Evolutionary conservation across 2,113 vertebrate genomes (phyloP).

Genomic region (Zosterops borbonicus): DNA sequence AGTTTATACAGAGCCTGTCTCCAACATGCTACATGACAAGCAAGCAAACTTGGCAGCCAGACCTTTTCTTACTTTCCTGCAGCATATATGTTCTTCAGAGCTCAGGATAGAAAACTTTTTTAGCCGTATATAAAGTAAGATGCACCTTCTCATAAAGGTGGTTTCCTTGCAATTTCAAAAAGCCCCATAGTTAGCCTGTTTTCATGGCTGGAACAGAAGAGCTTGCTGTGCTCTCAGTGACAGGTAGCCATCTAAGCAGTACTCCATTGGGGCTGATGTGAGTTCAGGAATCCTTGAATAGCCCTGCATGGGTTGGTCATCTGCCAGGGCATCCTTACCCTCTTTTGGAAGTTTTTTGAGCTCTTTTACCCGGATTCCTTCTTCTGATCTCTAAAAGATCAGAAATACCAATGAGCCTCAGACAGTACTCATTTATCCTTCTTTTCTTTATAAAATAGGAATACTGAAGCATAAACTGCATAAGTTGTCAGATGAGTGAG

Average conservation of each 20-base stretch:
- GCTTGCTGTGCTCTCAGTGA: neutral
- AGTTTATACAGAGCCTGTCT: neutral
- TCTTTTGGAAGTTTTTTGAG: neutral
- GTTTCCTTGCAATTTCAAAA: neutral
- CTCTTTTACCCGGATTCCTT: neutral
- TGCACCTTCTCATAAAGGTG: neutral
- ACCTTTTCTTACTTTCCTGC: neutral
- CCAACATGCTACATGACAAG: neutral
- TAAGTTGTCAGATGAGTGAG: neutral
- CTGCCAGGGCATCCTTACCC: neutral
- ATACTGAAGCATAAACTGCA: neutral
- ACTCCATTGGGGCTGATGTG: neutral
- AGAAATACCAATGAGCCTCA: neutral
- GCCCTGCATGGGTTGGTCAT: neutral
- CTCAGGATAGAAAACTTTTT: neutral
- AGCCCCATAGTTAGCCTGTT: neutral
- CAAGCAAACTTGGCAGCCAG: neutral
- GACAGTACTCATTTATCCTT: neutral
- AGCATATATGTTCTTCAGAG: neutral
- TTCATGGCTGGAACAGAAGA: neutral
- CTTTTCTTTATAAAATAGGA: neutral
- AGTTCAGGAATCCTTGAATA: neutral
- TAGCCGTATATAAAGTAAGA: neutral
- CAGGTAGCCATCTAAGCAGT: neutral
- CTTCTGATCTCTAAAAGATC: neutral